Evolutionary conservation across 2,113 vertebrate genomes (phyloP), one percentile per base, ranked within the genome.

Genomic region (Anser cygnoides): DNA sequence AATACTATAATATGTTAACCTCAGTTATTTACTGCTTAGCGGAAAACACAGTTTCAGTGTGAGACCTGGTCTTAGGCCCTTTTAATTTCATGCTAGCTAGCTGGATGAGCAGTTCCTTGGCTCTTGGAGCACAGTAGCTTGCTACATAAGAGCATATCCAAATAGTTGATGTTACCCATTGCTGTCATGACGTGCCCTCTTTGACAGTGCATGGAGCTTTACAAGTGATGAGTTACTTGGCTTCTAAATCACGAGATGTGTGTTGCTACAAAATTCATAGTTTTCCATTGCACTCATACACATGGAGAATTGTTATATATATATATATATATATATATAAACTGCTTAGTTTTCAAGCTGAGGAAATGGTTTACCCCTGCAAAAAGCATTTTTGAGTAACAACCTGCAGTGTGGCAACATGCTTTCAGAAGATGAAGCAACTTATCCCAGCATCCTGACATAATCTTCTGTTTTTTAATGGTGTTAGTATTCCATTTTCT

Each of bases 141-240:
- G 21, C 9, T 52, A 21, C 28, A 20, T 17, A 54, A 62, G 0
- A 1, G 39, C 6, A 44, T 70, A 43, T 46, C 55, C 8, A 15
- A 62, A 11, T 2, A 17, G 14, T 5, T 57, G 43, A 5, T 23
- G 17, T 63, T 62, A 26, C 54, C 21, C n/a, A 11, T 17, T n/a
- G 57, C 22, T 75, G 18, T 18, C 50, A 71, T 1, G 3, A 70
- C 0, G 0, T 0, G 1, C 35, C 61, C 29, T 65, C 28, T 68
- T 63, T 29, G 39, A 58, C 29, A 54, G 25, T 2, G 25, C n/a
- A 21, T 9, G n/a, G n/a, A 59, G 37, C n/a, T 79, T 21, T 20
- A 49, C 21, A 65, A 77, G 29, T 18, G 26, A 8, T 3, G 12
- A 23, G 49, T 39, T 35, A 22, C 26, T 22, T 46, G 55, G 19